Evolutionary conservation across 2,888 invertebrate genomes (phyloP), one percentile per base, ranked within the genome.

Genomic region (Dusona sp.): DNA sequence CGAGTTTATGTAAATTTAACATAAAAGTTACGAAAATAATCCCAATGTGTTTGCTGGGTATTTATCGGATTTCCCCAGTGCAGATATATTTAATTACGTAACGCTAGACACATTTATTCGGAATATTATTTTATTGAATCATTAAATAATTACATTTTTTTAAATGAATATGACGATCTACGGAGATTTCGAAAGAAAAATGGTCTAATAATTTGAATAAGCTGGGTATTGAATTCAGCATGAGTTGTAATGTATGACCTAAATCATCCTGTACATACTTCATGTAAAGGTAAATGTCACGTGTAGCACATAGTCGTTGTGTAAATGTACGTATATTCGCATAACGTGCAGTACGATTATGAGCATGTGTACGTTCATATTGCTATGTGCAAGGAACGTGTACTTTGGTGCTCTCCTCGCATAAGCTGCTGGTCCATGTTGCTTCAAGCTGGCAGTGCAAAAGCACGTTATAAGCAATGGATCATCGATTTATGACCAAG

Each of bases 381-480:
- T 73, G 78, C 57, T 85, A 82, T 67, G 81, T 73, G 81, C 67
- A 73, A 82, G 29, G 38, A 73, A 78, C 77, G 78, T 81, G 85
- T 74, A 85, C 61, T 42, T 36, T 61, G 67, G 81, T 51, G 38
- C 65, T 25, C 36, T 68, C 25, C 25, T 38, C 25, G 51, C 48
- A 64, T 22, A 45, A 75, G 77, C 82, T 61, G 57, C 70, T 57
- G 48, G 64, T 75, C 70, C 11, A 13, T 36, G 48, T 22, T 61
- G 42, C 72, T 42, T 45, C 48, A 65, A 25, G 45, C 77, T 79
- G 45, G n/a, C 70, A 61, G 13, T 65, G 78, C 38, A 54, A 79
- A 79, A 79, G 78, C 70, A 67, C 79, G 51, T 79, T 79, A 79
- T 45, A 79, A 79, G 79, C 79, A n/a, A 51, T 57, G 70, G 33